Evolutionary conservation across 2,888 invertebrate genomes (phyloP).

Genomic region (Ophion slaviceki): DNA sequence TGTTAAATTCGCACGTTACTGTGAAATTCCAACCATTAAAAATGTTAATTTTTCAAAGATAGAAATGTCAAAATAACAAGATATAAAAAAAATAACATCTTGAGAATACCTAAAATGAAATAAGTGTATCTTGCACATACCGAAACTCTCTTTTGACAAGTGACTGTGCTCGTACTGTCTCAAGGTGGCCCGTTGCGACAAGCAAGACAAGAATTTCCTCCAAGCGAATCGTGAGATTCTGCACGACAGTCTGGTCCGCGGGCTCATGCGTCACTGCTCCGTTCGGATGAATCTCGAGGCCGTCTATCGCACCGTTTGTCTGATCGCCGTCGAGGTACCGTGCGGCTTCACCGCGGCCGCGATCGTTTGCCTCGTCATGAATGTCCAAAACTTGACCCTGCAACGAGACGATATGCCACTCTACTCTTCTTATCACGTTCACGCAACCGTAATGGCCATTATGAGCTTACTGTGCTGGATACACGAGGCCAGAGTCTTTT

Average conservation of each 20-base stretch:
- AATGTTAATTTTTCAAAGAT: too few species aligned
- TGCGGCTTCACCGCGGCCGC: conserved; percentile 87
- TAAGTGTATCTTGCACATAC: too few species aligned
- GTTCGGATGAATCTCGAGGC: conserved; percentile 85
- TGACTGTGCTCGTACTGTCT: background rate
- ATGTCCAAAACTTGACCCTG: conserved; percentile 86
- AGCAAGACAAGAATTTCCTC: conserved; percentile 85
- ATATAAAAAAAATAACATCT: too few species aligned
- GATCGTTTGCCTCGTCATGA: conserved; percentile 86
- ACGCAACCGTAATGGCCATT: conserved; percentile 86
- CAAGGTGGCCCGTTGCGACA: conserved; percentile 74
- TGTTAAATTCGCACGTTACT: too few species aligned
- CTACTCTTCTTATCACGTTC: conserved; percentile 84
- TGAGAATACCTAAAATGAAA: too few species aligned
- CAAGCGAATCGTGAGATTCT: conserved; percentile 84
- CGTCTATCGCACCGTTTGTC: conserved; percentile 85
- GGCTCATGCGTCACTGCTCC: conserved; percentile 84
- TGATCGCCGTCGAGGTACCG: conserved; percentile 86
- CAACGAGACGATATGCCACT: conserved; percentile 78
- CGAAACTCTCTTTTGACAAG: too few species aligned
- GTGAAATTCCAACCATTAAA: too few species aligned
- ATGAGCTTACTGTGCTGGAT: conserved; percentile 88
- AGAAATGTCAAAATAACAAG: too few species aligned
- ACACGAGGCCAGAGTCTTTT: conserved; percentile 86
- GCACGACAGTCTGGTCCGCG: conserved; percentile 83